Conservation (phyloP, 92 coral and sea anemone genomes). For the Anthopleura xanthogrammica region DNA sequence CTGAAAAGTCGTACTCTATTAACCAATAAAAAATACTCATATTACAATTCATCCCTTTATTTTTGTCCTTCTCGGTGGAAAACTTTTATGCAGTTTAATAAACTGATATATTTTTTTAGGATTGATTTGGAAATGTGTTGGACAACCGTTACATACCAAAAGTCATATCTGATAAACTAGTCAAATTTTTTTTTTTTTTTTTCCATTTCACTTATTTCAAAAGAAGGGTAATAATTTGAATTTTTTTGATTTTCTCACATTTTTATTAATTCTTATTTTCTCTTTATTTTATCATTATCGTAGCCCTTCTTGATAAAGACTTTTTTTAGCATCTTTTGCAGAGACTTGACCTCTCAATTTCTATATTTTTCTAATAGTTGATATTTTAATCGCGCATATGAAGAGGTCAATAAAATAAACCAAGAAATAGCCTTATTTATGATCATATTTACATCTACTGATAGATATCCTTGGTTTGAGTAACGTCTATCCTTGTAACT, state of each 20-base stretch:
- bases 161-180: neutral
- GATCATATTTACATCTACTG: too few relatives aligned
- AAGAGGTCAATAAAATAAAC: too few relatives aligned
- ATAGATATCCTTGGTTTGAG: too few relatives aligned
- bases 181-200: too few relatives aligned
- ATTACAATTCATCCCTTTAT: neutral
- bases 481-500: too few relatives aligned
- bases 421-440: too few relatives aligned
- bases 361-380: too few relatives aligned
- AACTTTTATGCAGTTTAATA: neutral
- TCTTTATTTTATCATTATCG: neutral
- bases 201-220: neutral
- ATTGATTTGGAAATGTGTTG: neutral
- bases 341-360: too few relatives aligned
- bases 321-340: too few relatives aligned
- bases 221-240: neutral
- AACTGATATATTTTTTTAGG: too few relatives aligned
- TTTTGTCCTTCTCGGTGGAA: neutral
- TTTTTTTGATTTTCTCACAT: neutral
- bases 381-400: too few relatives aligned
- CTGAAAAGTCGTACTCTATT: neutral
- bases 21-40: neutral
- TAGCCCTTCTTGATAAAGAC: too few relatives aligned
- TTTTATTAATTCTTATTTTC: neutral
- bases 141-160: neutral